Evolutionary conservation across 2,113 vertebrate genomes (phyloP).

Genomic region (Cepphus grylle): DNA sequence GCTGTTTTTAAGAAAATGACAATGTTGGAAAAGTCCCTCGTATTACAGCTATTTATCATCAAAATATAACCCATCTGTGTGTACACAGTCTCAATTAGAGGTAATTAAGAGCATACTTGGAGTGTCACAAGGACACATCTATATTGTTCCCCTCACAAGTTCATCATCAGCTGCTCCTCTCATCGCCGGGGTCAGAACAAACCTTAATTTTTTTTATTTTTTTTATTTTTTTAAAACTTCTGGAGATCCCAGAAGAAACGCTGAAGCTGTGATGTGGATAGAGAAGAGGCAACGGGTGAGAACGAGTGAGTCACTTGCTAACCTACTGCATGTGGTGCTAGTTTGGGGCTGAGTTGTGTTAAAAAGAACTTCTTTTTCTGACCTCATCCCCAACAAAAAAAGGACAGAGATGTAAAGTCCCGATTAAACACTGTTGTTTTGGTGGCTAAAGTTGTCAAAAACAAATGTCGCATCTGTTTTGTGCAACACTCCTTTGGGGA

Average conservation of each 20-base stretch:
- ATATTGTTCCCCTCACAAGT: neutral
- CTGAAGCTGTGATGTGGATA: neutral
- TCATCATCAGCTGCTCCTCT: neutral
- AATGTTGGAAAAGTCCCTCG: neutral
- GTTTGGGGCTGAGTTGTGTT: neutral
- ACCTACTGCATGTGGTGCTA: neutral
- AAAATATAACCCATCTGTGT: constrained; percentile 1
- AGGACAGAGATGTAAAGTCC: neutral
- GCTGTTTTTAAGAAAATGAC: neutral
- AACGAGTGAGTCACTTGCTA: neutral
- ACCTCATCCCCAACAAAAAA: neutral
- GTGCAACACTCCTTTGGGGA: neutral
- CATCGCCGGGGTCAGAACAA: neutral
- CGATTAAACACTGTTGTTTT: neutral
- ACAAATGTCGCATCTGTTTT: neutral
- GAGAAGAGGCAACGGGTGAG: neutral
- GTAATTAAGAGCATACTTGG: constrained; percentile 19
- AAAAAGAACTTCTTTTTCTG: neutral
- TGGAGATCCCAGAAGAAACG: neutral
- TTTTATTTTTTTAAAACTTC: neutral
- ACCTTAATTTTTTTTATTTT: neutral
- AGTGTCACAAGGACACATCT: neutral
- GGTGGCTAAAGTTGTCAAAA: neutral
- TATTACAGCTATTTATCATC: neutral
- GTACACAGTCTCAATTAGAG: neutral